These are phyloP conservation scores for Sussaba pulchella DNA, from an alignment of 2,888 invertebrate genomes.

Conservation along the genomic window DNA sequence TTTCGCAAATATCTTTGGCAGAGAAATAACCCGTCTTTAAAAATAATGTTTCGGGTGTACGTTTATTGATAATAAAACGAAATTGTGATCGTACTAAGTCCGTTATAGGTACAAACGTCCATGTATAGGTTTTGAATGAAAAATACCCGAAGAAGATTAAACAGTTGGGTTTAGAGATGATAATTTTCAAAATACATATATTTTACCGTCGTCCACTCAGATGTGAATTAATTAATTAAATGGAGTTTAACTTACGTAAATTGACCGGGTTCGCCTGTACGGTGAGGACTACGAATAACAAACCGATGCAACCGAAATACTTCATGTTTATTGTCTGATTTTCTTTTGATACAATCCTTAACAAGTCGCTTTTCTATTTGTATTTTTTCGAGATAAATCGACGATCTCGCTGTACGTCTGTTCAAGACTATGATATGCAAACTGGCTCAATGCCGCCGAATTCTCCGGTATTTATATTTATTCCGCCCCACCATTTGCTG, in stretches of 20 bases:
- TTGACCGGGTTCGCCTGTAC: conserved; percentile 22
- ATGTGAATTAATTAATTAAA: conserved; percentile 24
- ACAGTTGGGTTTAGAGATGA: no score
- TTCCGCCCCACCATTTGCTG: conserved; percentile 71
- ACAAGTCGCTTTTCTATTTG: background rate
- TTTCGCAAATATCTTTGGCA: no score
- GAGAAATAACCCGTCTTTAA: no score
- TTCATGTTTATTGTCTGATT: conserved; percentile 19
- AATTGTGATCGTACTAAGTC: no score
- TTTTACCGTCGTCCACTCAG: background rate
- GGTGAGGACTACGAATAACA: conserved; percentile 22
- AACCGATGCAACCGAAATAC: conserved; percentile 29
- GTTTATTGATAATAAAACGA: no score
- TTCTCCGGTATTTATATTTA: conserved; percentile 78
- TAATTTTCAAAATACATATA: background rate
- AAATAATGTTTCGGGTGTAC: no score
- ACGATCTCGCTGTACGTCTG: background rate
- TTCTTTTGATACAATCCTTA: background rate
- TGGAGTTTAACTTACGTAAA: conserved; percentile 59
- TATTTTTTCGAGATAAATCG: background rate
- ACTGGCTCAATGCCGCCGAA: conserved; percentile 76
- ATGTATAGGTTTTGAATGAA: no score
- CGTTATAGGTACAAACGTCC: no score
- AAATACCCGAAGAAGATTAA: no score
- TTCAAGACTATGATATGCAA: conserved; percentile 37